Evolutionary conservation across 2,888 invertebrate species (phyloP), one percentile per base, ranked within the genome.

Genomic region (Melipona bicolor): DNA sequence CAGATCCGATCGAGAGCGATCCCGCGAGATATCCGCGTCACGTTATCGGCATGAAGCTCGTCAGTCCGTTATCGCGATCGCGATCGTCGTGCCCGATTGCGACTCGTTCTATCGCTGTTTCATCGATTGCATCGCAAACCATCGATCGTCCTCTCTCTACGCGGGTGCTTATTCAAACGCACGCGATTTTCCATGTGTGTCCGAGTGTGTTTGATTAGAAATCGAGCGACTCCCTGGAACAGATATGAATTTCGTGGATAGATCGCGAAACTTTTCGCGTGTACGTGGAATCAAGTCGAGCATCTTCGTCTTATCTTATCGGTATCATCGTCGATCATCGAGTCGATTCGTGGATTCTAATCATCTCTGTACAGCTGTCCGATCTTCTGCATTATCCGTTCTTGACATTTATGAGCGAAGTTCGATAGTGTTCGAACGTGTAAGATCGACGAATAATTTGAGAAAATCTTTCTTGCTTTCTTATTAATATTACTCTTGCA

Each of bases 41-140:
- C 83, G 83, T 83, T 83, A 83, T 76, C 76, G 65, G 27, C 83
- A 72, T 77, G 71, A 72, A 67, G 71, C 61, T 67, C 67, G 68
- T n/a, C 24, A 32, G 21, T 1, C 21, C 0, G 36, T 24, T 32
- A 79, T 80, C 81, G 50, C 62, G 81, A 81, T 81, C 81, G 36
- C 80, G n/a, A 24, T 21, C 2, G 64, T n/a, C 27, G 15, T 27
- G 64, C 32, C 62, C 32, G 79, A 79, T 81, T 79, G n/a, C 81
- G 68, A 61, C 50, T 67, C 70, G 62, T 32, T 52, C 43, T 62
- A 70, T 82, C 74, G 74, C 67, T 56, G 6, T 32, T 32, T 32
- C 43, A 61, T 67, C 81, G 72, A 67, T 49, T 70, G 32, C 65
- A 76, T 36, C 24, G 62, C 67, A 43, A 50, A 19, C 62, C 62